Base-by-base conservation (phyloP, 1,140 invertebrate species). In the Hylaeus anthracinus region DNA sequence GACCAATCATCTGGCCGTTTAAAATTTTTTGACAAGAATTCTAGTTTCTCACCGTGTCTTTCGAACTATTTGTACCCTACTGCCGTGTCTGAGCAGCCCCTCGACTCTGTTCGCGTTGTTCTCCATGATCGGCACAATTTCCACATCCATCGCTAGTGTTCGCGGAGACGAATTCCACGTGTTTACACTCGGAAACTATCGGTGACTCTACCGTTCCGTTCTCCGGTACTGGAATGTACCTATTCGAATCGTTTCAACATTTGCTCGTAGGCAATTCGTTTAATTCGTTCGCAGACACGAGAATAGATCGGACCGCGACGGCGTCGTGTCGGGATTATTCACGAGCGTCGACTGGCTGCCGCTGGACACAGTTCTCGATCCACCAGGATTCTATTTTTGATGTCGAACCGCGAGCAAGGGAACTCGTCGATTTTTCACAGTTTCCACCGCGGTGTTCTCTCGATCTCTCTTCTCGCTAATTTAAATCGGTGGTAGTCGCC, bases 71-170 rank as follows among this genome's bases (percentile, higher is more conserved):
- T 79, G 89, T 9, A 89, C 88, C 66, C 89, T 90, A 90, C 89
- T 90, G 70, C 67, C 86, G 6, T 87, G 83, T 53, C 67, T 84
- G 6, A 84, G 78, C 14, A 83, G 15, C 53, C 64, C 72, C 56
- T 73, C 76, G 8, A 58, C 64, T 53, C 72, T 84, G 39, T 86
- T 79, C 41, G 72, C 73, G 1, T 88, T 88, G 41, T 83, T 88
- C 65, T 92, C 91, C 45, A 92, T 81, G 56, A 92, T 92, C 8
- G 92, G 91, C 58, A 92, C 86, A 2, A 92, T 89, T 83, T 93
- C 92, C 48, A 91, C 87, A 14, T 93, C 92, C 90, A 91, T 91
- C 1, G 15, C 6, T 5, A 45, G 10, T 12, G 10, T n/a, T 48
- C 39, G 8, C 10, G 12, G 12, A 26, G 26, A 26, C 26, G 26